Evolutionary conservation across 2,797 vertebrate genomes (phyloP).

Genomic region (Peromyscus nudipes): DNA sequence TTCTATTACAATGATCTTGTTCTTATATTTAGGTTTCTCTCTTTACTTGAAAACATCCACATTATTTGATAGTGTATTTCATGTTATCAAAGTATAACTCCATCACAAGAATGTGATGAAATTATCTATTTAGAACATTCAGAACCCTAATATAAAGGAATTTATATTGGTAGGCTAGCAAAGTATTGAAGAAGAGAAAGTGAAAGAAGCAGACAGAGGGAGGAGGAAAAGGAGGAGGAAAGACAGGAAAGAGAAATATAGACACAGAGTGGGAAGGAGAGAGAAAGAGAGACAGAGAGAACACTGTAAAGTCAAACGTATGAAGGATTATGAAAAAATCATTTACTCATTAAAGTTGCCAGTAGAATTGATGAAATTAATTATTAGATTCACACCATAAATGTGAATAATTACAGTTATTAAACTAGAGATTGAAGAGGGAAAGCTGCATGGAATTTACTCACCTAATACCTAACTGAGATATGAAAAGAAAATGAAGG

Average conservation of each 20-base stretch:
- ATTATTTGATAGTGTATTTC: neutral
- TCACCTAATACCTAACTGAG: constrained; percentile 68
- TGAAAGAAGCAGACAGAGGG: neutral
- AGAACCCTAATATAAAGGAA: neutral
- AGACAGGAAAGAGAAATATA: neutral
- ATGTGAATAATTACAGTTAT: constrained; percentile 64
- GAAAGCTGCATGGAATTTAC: constrained; percentile 13
- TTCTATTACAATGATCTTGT: neutral
- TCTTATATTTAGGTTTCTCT: neutral
- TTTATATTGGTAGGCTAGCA: neutral
- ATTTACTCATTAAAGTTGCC: constrained; percentile 64
- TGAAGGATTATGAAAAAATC: neutral
- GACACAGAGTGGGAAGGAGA: neutral
- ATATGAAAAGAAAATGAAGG: constrained; percentile 69
- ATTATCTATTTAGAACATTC: neutral
- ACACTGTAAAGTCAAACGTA: neutral
- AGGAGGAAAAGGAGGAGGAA: rapidly evolving
- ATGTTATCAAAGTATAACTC: neutral
- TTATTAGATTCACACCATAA: constrained; percentile 45
- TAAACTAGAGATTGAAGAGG: constrained; percentile 2
- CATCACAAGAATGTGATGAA: neutral
- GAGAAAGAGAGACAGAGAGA: rapidly evolving
- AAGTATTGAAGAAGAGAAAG: neutral
- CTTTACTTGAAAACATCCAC: neutral
- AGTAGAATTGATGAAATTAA: constrained; percentile 51